These are phyloP conservation scores for Parelbella ahira DNA, from an alignment of 2,888 invertebrate species.

Conservation along the genomic window DNA sequence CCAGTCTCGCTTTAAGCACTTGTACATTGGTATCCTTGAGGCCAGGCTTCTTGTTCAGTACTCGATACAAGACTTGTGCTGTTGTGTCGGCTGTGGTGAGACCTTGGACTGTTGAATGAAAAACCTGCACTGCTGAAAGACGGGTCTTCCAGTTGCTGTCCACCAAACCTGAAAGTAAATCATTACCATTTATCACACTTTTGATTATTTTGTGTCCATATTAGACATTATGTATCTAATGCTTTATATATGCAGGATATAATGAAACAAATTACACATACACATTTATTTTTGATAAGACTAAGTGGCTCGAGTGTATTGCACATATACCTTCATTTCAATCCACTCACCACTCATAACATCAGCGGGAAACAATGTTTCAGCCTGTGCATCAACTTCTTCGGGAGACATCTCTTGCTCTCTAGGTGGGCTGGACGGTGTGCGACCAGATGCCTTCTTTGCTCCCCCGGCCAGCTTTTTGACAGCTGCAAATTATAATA, in stretches of 20 bases:
- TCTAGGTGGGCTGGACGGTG: constrained; percentile 61
- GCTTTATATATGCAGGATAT: too few species aligned
- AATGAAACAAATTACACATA: too few species aligned
- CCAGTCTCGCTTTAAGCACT: constrained; percentile 90
- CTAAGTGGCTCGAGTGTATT: too few species aligned
- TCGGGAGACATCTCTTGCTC: constrained; percentile 88
- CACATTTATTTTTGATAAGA: too few species aligned
- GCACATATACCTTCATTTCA: too few species aligned
- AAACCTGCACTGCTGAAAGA: constrained; percentile 86
- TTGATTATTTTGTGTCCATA: too few species aligned
- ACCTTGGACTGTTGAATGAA: constrained; percentile 82
- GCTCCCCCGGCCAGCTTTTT: constrained; percentile 38
- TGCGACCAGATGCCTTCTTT: constrained; percentile 44
- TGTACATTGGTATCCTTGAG: constrained; percentile 95
- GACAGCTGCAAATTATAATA: constrained; percentile 8
- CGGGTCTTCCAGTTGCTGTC: constrained; percentile 94
- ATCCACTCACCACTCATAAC: constrained; percentile 59
- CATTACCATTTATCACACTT: too few species aligned
- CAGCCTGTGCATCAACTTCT: constrained; percentile 87
- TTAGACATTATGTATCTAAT: too few species aligned
- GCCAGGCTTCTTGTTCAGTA: constrained; percentile 91
- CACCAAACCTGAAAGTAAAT: constrained; percentile 76
- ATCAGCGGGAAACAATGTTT: constrained; percentile 83
- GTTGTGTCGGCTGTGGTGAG: constrained; percentile 83
- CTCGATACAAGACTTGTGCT: constrained; percentile 87